Evolutionary conservation across 2,888 invertebrate species (phyloP), one percentile per base, ranked within the genome.

Genomic region (Ophonus ardosiacus): DNA sequence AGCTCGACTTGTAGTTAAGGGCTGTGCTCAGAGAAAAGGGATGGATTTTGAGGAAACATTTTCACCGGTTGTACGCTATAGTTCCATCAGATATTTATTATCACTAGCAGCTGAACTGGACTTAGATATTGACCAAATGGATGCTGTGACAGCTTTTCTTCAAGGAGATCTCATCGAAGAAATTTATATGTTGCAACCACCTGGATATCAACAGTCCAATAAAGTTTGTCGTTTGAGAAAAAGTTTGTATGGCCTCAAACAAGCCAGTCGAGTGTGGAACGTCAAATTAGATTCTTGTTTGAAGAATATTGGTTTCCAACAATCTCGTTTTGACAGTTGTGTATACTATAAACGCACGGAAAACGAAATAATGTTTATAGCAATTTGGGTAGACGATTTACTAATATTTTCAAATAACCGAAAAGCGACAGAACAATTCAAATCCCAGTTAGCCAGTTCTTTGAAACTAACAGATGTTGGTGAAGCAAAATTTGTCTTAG

Each of bases 111-210:
- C 85, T 0, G 84, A 87, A 82, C 13, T 86, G 7, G 85, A 87
- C 31, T 65, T 88, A 7, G 80, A 87, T 17, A 85, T 88, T 40
- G 85, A 87, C 21, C 89, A 88, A 31, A 80, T 89, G 43, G 89
- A 89, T 86, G 88, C 89, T 4, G 85, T 83, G 5, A 88, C 89
- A 7, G 89, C 88, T 2, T 89, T 88, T 78, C 85, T 89, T 7
- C 87, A 89, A 80, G 21, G 79, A 4, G 61, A 61, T 4, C 31
- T 31, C 31, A 5, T 6, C 31, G 7, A 61, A 61, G 17, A n/a
- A 61, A 61, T 61, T 0, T 61, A 61, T 17, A 17, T 61, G 18
- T 6, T 8, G 8, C 18, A 61, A 61, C 61, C 61, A 4, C 8
- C n/a, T 15, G 7, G 8, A 15, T 18, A 61, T 61, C 8, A 15